These are phyloP conservation scores for Melanogrammus aeglefinus DNA, from an alignment of 2,797 vertebrate genomes.

Conservation along the genomic window DNA sequence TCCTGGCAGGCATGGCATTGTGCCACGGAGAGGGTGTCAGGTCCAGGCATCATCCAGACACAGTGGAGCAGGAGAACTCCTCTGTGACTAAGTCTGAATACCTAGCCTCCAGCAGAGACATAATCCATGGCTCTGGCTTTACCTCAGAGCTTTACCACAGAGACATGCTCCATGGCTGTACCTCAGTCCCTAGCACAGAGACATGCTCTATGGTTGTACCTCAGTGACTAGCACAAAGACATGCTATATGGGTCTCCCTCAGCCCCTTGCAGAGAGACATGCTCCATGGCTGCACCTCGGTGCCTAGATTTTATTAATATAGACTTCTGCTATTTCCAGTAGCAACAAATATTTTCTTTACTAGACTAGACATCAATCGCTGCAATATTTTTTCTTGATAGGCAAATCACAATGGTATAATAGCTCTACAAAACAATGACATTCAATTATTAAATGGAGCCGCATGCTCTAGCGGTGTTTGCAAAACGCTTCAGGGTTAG, in stretches of 20 bases:
- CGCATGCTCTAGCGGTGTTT: too few species aligned
- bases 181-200: too few species aligned
- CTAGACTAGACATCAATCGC: background rate
- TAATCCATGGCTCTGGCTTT: background rate
- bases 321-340: too few species aligned
- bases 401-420: background rate
- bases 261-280: background rate
- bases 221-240: too few species aligned
- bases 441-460: background rate
- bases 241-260: too few species aligned
- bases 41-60: background rate
- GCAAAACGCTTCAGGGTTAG: too few species aligned
- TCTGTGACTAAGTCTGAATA: background rate
- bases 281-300: too few species aligned
- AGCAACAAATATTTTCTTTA: too few species aligned
- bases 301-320: background rate
- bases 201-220: background rate
- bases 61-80: background rate
- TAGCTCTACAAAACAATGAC: background rate
- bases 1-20: slow-evolving; percentile 1
- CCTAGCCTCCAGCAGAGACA: background rate
- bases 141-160: background rate
- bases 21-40: background rate
- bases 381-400: background rate
- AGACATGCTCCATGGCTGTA: too few species aligned